A percentile compares a stretch with the other conserved stretches of the same genome.
These are phyloP conservation scores for Trichoplusia ni DNA, from an alignment of 1,140 invertebrate genomes.

Conservation along the genomic window DNA sequence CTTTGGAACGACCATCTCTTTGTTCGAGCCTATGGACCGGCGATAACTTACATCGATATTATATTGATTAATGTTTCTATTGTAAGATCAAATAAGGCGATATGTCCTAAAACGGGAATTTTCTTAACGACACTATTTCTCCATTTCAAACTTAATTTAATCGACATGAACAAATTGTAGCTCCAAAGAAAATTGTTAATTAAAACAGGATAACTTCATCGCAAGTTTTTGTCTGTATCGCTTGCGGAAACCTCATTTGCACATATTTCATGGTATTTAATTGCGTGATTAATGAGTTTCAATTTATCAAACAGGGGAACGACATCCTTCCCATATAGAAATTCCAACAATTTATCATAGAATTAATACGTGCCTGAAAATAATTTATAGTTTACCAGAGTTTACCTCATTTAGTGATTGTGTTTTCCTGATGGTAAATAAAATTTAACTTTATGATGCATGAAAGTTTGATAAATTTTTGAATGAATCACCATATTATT, in stretches of 20 bases:
- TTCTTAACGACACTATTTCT: neutral
- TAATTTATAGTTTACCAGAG: no score
- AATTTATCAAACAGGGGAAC: slow-evolving; percentile 16
- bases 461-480: no score
- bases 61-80: slow-evolving; percentile 17
- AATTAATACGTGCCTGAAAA: no score
- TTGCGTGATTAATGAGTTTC: slow-evolving; percentile 23
- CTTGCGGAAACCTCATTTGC: slow-evolving; percentile 18
- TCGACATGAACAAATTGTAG: neutral
- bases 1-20: neutral
- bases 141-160: neutral
- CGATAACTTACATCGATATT: slow-evolving; percentile 10
- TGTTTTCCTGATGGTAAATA: no score
- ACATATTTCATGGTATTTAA: slow-evolving; percentile 25
- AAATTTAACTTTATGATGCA: no score
- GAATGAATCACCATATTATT: no score
- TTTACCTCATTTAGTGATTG: neutral
- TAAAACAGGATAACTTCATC: slow-evolving; percentile 18
- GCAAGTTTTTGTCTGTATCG: slow-evolving; percentile 3
- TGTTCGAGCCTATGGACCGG: neutral
- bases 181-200: neutral
- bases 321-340: slow-evolving; percentile 11
- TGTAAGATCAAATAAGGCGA: slow-evolving; percentile 14
- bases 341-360: neutral
- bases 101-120: neutral